Conservation (phyloP, 2,888 invertebrate species). For the Zonitis immaculata region DNA sequence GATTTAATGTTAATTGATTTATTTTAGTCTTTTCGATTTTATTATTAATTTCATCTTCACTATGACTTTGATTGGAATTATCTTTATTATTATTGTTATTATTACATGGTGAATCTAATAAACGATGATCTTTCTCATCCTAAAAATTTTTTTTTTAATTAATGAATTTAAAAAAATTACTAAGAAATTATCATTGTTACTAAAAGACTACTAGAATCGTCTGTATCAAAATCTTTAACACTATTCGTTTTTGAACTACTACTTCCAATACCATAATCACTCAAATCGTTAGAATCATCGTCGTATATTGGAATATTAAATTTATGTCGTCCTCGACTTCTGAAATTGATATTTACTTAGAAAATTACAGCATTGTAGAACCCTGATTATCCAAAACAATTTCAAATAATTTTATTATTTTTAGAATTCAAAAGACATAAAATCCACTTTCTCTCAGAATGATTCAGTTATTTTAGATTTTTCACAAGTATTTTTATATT, state of each 20-base stretch:
- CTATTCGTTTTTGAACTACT: constrained; percentile 42
- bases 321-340: constrained; percentile 56
- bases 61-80: constrained; percentile 42
- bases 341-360: no score
- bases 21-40: constrained; percentile 6
- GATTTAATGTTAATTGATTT: no score
- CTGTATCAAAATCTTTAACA: constrained; percentile 44
- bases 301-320: constrained; percentile 64
- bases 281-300: constrained; percentile 78
- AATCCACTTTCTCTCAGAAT: no score
- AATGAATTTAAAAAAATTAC: no score
- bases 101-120: constrained; percentile 33
- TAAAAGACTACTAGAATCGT: constrained; percentile 42
- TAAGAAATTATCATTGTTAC: constrained; percentile 33
- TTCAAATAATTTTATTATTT: no score
- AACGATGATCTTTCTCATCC: constrained; percentile 39
- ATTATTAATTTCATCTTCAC: constrained; percentile 36
- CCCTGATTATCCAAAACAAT: no score
- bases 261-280: constrained; percentile 69
- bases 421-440: no score
- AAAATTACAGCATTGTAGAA: no score
- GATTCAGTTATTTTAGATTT: no score
- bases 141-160: no score
- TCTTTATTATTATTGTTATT: constrained; percentile 40
- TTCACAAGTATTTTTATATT: no score